Base-by-base conservation (phyloP, 2,888 invertebrate genomes). In the Hypselothyrea guttata region DNA sequence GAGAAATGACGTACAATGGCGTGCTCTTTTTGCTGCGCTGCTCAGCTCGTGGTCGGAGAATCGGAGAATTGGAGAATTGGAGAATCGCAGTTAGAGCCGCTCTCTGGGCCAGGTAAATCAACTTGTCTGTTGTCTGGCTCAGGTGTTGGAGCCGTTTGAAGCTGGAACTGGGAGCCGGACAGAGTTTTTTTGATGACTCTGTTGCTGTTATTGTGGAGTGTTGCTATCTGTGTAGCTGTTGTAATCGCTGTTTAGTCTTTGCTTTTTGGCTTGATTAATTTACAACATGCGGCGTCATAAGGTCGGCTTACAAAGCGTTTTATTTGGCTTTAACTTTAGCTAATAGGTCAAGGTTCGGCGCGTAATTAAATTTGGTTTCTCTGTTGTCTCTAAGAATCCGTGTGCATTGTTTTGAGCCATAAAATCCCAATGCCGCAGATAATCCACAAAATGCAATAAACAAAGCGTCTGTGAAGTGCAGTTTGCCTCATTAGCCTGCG, bases 1-100 rank as follows among this genome's bases (percentile, higher is more conserved):
- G 71, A 83, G 75, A 79, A 78, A 83, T 78, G 73, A 78, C 79
- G 69, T 82, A 78, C 79, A 79, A 83, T 79, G 76, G 76, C 57
- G 56, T 9, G 69, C 44, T 59, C 37, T 54, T 54, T 61, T 56
- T 62, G 35, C 51, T 35, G 48, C 61, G 27, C 37, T 13, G 55
- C 41, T 22, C 41, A 33, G 55, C 45, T 34, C 34, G n/a, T n/a
- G n/a, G n/a, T n/a, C n/a, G n/a, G n/a, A n/a, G n/a, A n/a, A n/a
- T n/a, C n/a, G n/a, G n/a, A n/a, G n/a, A n/a, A n/a, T n/a, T n/a
- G n/a, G n/a, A n/a, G n/a, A n/a, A n/a, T n/a, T n/a, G n/a, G n/a
- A n/a, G n/a, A n/a, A n/a, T 41, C n/a, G 42, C 31, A 40, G 48
- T 38, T 16, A 28, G 11, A 38, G 48, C 16, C 5, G 22, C 40